Base-by-base conservation (phyloP, 2,113 vertebrate genomes). In the Scytalopus superciliaris region DNA sequence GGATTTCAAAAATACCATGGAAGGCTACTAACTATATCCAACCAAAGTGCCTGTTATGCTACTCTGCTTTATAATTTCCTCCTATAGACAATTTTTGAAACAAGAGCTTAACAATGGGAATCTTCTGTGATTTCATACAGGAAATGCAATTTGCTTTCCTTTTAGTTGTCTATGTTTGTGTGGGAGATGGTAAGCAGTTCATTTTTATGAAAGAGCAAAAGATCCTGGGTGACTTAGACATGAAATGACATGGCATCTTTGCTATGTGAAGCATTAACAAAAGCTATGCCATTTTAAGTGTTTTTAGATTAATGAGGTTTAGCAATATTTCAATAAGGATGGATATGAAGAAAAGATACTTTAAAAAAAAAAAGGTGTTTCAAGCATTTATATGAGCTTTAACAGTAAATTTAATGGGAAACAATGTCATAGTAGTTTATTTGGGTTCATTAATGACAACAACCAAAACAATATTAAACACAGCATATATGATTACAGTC, bases 81-180 rank as follows among this genome's bases (percentile, higher is more conserved):
- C 37, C 35, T 52, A 23, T 12, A 68, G 21, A 30, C 35, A 64
- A n/a, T 27, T 70, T 69, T 49, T n/a, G 22, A 69, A 84, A 66
- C 10, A 70, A 70, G 31, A 70, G 13, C 24, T 60, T 59, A 84
- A 39, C 50, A 69, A 28, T 21, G 24, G 16, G 50, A 8, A 78
- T 47, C 8, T 27, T 72, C 24, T 42, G 25, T 70, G 52, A 78
- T 87, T 70, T 89, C 69, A 78, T 57, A 35, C 0, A n/a, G 55
- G 11, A 70, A 0, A 0, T 5, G 9, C 6, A 40, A n/a, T 33
- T 60, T 52, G 16, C 39, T 39, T 82, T 44, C 9, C 18, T 63
- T 93, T 72, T 30, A 81, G 4, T 22, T 62, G 6, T 42, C 8
- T 60, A 0, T 52, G 31, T 74, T 81, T 84, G 22, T n/a, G 57